These are phyloP conservation scores for Antedon bifida DNA, from an alignment of 35 echinoderm and acorn worm species.

Conservation along the genomic window DNA sequence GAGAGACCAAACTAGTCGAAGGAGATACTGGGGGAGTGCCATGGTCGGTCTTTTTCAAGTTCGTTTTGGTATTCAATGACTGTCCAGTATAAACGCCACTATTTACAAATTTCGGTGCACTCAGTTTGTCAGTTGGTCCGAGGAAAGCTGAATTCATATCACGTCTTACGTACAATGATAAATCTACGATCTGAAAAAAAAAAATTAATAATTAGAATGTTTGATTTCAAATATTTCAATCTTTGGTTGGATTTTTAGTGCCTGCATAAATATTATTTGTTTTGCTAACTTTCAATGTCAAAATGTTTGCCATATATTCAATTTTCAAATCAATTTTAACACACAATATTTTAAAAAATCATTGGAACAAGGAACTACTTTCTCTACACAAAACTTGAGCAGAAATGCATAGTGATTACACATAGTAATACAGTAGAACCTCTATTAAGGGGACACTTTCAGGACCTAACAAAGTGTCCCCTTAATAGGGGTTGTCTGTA, in stretches of 20 bases:
- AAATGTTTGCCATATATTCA: neutral
- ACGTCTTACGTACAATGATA: conserved; percentile 56
- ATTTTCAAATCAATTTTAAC: neutral
- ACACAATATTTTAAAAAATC: too few species aligned
- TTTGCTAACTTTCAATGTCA: neutral
- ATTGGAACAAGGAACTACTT: too few species aligned
- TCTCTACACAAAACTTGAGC: too few species aligned
- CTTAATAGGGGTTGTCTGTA: too few species aligned
- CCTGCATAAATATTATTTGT: neutral
- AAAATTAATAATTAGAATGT: conserved; percentile 1
- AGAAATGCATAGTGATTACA: too few species aligned
- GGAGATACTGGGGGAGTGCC: neutral
- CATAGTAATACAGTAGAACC: too few species aligned
- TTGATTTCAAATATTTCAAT: too few species aligned
- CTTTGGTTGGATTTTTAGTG: neutral
- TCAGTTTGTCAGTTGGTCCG: conserved; percentile 63
- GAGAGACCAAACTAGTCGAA: conserved; percentile 1
- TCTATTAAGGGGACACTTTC: too few species aligned
- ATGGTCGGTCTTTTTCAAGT: neutral
- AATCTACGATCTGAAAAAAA: conserved; percentile 62
- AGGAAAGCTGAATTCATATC: conserved; percentile 43
- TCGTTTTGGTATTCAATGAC: neutral
- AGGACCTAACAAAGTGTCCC: too few species aligned
- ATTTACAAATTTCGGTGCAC: conserved; percentile 51
- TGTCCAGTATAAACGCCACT: neutral